Conservation (phyloP, 53 echinoderm and acorn worm genomes). For the Luidia sarsii region DNA sequence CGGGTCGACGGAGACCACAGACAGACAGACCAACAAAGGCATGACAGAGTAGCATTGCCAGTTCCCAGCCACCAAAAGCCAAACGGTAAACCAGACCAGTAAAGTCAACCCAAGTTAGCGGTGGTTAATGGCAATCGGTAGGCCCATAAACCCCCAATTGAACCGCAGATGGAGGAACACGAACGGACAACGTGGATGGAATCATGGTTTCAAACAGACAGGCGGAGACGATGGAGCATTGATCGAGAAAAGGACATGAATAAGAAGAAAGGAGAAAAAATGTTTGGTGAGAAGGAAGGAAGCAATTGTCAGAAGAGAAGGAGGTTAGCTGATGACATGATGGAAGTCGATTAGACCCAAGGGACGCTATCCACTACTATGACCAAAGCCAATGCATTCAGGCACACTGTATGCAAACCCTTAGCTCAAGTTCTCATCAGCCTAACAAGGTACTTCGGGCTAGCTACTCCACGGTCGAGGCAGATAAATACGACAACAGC, state of each 20-base stretch:
- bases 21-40: neutral
- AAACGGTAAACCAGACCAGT: neutral
- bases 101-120: neutral
- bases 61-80: neutral
- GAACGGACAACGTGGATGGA: neutral
- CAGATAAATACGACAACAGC: too few relatives aligned
- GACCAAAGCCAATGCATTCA: too few relatives aligned
- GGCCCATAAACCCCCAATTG: neutral
- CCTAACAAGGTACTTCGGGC: too few relatives aligned
- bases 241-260: neutral
- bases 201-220: neutral
- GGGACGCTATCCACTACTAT: too few relatives aligned
- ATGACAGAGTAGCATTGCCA: neutral
- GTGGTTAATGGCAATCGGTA: neutral
- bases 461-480: too few relatives aligned
- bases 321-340: neutral
- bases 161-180: neutral
- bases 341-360: neutral
- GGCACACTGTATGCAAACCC: too few relatives aligned
- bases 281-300: neutral
- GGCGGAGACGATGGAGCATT: too few relatives aligned
- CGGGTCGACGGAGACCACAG: neutral
- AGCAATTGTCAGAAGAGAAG: neutral
- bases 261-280: neutral
- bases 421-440: too few relatives aligned